phyloP scores from a whole-genome alignment of 2,888 invertebrate genomes.

The Unio pictorum region DNA sequence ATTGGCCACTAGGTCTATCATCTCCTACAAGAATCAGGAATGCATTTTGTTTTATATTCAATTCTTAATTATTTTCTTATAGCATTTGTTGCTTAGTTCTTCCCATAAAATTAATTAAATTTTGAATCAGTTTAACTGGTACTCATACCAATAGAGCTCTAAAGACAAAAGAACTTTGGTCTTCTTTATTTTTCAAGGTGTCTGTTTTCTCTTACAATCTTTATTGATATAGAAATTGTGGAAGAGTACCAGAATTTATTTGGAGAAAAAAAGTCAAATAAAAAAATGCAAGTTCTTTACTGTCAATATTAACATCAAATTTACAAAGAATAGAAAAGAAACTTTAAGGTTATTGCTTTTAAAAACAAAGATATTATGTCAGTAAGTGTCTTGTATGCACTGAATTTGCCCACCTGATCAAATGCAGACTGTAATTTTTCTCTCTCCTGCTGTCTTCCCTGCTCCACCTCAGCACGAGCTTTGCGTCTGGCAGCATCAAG shows the following conservation, averaged over 20 bases:
- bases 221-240: no score
- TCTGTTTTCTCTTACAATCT: no score
- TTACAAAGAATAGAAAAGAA: neutral
- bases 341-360: neutral
- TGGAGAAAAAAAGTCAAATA: neutral
- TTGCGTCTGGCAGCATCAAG: conserved; percentile 56
- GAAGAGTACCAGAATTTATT: no score
- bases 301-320: neutral
- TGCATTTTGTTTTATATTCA: neutral
- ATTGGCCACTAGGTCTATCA: conserved; percentile 62
- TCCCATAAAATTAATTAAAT: no score
- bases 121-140: no score
- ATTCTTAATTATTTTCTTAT: neutral
- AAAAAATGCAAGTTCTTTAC: neutral
- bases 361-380: neutral
- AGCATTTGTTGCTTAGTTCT: no score
- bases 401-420: conserved; percentile 52
- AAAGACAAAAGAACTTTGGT: no score
- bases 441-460: conserved; percentile 53
- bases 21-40: conserved; percentile 45
- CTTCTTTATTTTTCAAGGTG: no score
- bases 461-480: conserved; percentile 52
- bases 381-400: no score
- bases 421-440: conserved; percentile 57
- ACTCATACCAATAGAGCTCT: no score